Evolutionary conservation across 2,113 vertebrate genomes (phyloP).

Genomic region (Myotis lucifugus): DNA sequence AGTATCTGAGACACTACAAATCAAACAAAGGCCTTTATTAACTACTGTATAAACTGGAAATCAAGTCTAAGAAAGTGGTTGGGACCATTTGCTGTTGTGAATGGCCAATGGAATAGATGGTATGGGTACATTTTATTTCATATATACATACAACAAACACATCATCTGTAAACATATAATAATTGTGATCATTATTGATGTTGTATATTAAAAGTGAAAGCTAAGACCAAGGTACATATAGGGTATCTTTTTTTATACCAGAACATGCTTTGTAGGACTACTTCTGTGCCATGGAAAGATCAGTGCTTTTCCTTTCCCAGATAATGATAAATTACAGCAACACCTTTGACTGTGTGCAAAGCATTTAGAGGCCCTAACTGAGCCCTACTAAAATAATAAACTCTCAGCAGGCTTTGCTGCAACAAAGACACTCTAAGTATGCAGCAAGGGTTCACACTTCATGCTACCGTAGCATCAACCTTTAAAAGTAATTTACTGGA

Average conservation of each 20-base stretch:
- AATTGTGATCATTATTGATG: neutral
- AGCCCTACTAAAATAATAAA: neutral
- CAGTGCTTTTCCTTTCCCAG: neutral
- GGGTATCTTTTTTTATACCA: neutral
- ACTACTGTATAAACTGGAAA: neutral
- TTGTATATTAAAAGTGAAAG: neutral
- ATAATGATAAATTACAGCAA: neutral
- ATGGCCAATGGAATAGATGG: neutral
- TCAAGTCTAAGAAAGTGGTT: neutral
- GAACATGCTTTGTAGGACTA: neutral
- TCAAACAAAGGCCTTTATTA: neutral
- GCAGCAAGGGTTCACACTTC: neutral
- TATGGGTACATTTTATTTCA: neutral
- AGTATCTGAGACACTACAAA: neutral
- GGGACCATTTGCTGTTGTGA: neutral
- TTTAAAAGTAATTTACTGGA: neutral
- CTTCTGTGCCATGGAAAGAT: neutral
- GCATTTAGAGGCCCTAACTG: neutral
- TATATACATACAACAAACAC: neutral
- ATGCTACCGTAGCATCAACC: neutral
- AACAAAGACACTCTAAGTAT: neutral
- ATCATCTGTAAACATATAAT: neutral
- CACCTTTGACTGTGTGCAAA: neutral
- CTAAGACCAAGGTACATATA: neutral
- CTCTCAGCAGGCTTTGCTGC: neutral